These are phyloP conservation scores for Acrocephalus arundinaceus DNA, from an alignment of 2,113 vertebrate species.

Conservation along the genomic window DNA sequence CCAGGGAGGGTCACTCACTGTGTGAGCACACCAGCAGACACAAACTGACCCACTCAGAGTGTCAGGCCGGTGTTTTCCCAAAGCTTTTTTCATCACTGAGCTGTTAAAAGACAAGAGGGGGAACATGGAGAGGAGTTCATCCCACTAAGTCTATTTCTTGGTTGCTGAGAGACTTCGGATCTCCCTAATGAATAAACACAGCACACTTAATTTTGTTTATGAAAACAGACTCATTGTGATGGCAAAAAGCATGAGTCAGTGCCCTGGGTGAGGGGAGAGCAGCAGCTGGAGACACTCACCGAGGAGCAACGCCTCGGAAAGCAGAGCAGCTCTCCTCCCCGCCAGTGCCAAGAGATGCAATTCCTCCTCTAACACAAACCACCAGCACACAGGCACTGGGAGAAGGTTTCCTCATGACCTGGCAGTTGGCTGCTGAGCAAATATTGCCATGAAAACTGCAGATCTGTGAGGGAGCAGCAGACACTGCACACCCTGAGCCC, in stretches of 20 bases:
- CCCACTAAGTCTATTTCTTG: neutral
- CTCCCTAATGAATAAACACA: slow-evolving; percentile 38
- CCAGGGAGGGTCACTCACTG: too few species aligned
- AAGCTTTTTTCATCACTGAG: neutral
- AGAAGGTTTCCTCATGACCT: slow-evolving; percentile 49
- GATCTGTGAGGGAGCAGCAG: slow-evolving; percentile 71
- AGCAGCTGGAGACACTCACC: slow-evolving; percentile 63
- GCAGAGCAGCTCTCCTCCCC: neutral
- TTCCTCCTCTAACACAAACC: slow-evolving; percentile 51
- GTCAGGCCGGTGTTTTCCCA: neutral
- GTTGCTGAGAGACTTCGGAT: slow-evolving; percentile 61
- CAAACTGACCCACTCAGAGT: neutral
- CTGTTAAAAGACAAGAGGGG: neutral
- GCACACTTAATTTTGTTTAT: slow-evolving; percentile 61
- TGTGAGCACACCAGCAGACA: neutral
- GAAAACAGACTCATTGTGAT: slow-evolving; percentile 64
- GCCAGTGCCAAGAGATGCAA: slow-evolving; percentile 27
- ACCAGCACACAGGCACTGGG: neutral
- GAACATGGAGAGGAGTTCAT: neutral
- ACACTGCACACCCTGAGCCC: neutral
- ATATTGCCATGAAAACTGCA: slow-evolving; percentile 8
- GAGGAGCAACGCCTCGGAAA: slow-evolving; percentile 47
- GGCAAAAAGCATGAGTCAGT: slow-evolving; percentile 70
- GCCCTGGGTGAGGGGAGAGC: slow-evolving; percentile 2
- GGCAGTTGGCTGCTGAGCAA: slow-evolving; percentile 67